Conservation (phyloP, 2,113 vertebrate species). For the Benthochromis sp. region DNA sequence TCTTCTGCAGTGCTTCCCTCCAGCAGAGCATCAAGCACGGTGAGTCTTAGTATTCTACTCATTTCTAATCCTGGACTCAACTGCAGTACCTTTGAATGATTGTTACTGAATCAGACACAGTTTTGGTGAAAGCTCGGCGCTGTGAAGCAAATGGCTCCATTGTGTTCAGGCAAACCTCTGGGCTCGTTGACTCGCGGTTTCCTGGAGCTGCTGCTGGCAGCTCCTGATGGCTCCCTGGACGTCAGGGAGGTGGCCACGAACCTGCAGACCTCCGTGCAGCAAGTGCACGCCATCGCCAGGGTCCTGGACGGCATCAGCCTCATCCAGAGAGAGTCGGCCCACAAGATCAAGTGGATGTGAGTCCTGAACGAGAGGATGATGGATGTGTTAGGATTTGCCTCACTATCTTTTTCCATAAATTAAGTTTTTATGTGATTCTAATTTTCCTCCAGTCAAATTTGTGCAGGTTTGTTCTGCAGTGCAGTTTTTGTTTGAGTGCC, state of each 20-base stretch:
- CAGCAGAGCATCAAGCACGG: neutral
- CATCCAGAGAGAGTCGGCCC: slow-evolving; percentile 76
- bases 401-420: neutral
- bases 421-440: neutral
- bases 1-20: neutral
- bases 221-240: slow-evolving; percentile 78
- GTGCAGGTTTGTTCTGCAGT: neutral
- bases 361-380: slow-evolving; percentile 3
- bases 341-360: slow-evolving; percentile 87
- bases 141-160: neutral
- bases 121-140: neutral
- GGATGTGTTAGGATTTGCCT: neutral
- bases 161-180: slow-evolving; percentile 71
- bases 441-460: neutral
- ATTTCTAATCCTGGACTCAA: neutral
- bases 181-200: slow-evolving; percentile 77
- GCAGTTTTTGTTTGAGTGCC: neutral
- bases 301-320: slow-evolving; percentile 81
- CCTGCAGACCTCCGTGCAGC: slow-evolving; percentile 74
- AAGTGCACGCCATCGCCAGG: slow-evolving; percentile 83
- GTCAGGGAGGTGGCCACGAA: slow-evolving; percentile 71
- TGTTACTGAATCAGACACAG: neutral
- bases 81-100: neutral
- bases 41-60: neutral
- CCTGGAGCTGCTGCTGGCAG: slow-evolving; percentile 77